Base-by-base conservation (phyloP, 2,888 invertebrate species). In the Thumatha senex region DNA sequence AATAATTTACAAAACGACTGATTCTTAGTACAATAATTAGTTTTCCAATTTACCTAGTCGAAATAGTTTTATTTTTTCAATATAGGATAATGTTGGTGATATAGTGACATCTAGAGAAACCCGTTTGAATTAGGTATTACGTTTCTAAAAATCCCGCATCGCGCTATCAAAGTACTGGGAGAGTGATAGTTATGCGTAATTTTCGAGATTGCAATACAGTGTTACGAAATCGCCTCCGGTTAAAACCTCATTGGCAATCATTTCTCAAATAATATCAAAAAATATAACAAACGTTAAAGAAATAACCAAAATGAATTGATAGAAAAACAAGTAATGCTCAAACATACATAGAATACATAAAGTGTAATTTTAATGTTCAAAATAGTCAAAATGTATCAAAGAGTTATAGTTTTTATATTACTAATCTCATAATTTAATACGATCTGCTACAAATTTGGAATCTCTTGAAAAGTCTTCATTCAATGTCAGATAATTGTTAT, bases 401-500 rank as follows among this genome's bases (percentile, higher is more conserved):
- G 45, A 38, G 14, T 36, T 36, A 44, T 4, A 14, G 29, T 35
- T 7, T 18, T 29, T 5, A 31, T 31, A 10, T 31, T 31, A 31
- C 10, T 8, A 31, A 31, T 11, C 31, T 8, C 31, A 8, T 31
- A 10, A 7, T 31, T 31, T 30, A n/a, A 39, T 12, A 68, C 56
- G 69, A 70, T 71, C 69, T 70, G 72, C 67, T 62, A 60, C 29
- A 34, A 52, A 14, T 46, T 33, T 14, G 46, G 72, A 70, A 70
- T 71, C 72, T 70, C 72, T 56, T 33, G 54, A 36, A 40, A 48
- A 44, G 44, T 42, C n/a, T n/a, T n/a, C 54, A 18, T 56, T 60
- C 51, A 55, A 49, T 45, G 38, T 10, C 31, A 10, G 8, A 31
- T 30, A 30, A 31, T 7, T 31, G 8, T 31, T 5, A 24, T 24